A percentile compares a stretch with the other conserved stretches of the same genome.
phyloP scores from a whole-genome alignment of 2,888 invertebrate genomes.

The Caenorhabditis panamensis region DNA sequence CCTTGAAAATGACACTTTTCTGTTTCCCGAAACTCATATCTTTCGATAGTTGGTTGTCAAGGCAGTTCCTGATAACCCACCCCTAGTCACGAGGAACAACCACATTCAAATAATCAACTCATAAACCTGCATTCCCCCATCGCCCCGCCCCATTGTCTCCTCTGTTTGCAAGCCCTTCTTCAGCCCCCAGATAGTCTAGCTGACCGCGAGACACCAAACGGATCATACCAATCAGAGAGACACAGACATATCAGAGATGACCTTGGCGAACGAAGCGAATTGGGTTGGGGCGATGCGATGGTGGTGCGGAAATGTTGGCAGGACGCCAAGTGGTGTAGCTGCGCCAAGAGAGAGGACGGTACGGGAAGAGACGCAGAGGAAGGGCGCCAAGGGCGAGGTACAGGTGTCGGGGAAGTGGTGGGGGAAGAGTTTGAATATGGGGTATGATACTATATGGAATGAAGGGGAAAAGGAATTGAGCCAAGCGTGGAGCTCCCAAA shows the following conservation, averaged over 20 bases:
- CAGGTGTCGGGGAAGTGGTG: neutral
- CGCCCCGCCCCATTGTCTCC: neutral
- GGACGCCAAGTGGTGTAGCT: slow-evolving; percentile 23
- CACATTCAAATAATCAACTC: slow-evolving; percentile 1
- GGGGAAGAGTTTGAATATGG: neutral
- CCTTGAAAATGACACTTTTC: no score
- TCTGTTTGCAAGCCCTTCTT: slow-evolving; percentile 14
- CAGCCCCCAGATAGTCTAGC: neutral
- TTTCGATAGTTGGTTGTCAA: no score
- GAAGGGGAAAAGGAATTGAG: neutral
- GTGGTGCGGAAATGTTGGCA: no score
- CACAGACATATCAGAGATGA: neutral
- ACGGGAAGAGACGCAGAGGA: slow-evolving; percentile 21
- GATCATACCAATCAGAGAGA: neutral
- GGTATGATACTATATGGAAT: no score
- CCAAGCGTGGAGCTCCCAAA: no score
- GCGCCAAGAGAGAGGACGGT: slow-evolving; percentile 2
- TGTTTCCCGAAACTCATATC: no score
- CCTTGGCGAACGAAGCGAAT: slow-evolving; percentile 14
- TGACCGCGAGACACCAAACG: slow-evolving; percentile 4
- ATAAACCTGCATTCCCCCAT: slow-evolving; percentile 2
- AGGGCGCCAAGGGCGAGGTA: slow-evolving; percentile 31
- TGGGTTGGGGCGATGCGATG: no score
- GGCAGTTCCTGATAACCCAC: neutral
- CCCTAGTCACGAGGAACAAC: neutral